These are phyloP conservation scores for Caenorhabditis elegans DNA, from an alignment of 1,140 invertebrate species.

Conservation along the genomic window WBcel235 BX284606.5:17040001-17040500, in stretches of 20 bases:
- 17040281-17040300: conserved; percentile 3
- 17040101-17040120: too few relatives aligned
- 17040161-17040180: conserved; percentile 8
- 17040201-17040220: conserved; percentile 13
- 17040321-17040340: conserved; percentile 23
- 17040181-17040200: not conserved
- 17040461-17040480: conserved; percentile 30
- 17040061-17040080: too few relatives aligned
- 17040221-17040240: conserved; percentile 11
- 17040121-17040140: too few relatives aligned
- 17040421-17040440: conserved; percentile 16
- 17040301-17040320: conserved; percentile 11
- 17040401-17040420: not conserved
- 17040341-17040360: conserved; percentile 31
- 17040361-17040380: not conserved
- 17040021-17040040: too few relatives aligned
- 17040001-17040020: too few relatives aligned
- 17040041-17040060: too few relatives aligned
- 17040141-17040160: not conserved
- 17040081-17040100: too few relatives aligned
- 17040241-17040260: not conserved
- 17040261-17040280: not conserved
- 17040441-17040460: conserved; percentile 29
- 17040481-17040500: not conserved
- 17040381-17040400: not conserved